These are phyloP conservation scores for Oscheius sp. DNA, from an alignment of 2,888 invertebrate genomes.

Conservation along the genomic window DNA sequence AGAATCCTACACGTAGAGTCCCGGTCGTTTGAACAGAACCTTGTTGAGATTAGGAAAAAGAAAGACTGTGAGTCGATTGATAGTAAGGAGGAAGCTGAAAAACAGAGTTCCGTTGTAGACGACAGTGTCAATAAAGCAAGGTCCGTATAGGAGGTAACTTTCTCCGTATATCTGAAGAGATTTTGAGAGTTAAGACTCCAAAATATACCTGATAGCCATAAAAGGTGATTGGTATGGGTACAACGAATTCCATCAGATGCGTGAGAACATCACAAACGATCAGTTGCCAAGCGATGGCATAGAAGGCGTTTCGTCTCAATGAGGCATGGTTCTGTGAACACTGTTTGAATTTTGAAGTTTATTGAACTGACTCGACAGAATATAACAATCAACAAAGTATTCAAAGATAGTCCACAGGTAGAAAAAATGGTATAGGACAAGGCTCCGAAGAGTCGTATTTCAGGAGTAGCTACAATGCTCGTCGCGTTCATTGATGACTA, in stretches of 20 bases:
- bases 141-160: neutral
- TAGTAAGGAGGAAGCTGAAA: neutral
- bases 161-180: neutral
- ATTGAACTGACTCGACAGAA: too few species aligned
- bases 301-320: neutral
- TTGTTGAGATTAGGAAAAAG: neutral
- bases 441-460: constrained; percentile 6
- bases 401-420: constrained; percentile 1
- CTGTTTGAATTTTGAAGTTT: too few species aligned
- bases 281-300: neutral
- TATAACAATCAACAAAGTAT: neutral
- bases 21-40: neutral
- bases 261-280: neutral
- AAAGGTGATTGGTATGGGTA: neutral
- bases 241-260: neutral
- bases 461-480: neutral
- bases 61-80: neutral
- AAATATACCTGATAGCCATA: neutral
- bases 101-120: neutral
- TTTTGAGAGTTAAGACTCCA: neutral
- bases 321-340: too few species aligned
- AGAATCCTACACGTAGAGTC: too few species aligned
- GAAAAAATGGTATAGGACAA: neutral
- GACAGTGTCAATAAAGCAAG: neutral
- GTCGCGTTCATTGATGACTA: too few species aligned